Evolutionary conservation across 2,113 vertebrate species (phyloP).

Genomic region (Menidia beryllina): DNA sequence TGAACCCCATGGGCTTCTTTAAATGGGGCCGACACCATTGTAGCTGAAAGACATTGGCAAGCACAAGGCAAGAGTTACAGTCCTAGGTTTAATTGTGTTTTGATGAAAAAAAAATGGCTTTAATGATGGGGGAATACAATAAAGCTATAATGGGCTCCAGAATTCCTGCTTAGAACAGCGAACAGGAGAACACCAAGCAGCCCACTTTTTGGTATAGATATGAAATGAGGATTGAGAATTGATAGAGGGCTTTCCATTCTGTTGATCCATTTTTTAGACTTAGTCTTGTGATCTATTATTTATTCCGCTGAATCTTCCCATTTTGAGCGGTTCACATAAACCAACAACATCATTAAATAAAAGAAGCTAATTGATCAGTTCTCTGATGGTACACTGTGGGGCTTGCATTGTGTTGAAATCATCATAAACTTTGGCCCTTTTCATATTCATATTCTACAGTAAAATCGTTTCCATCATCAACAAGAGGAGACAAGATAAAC

Average conservation of each 20-base stretch:
- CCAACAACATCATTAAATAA: constrained; percentile 69
- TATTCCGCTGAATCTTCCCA: constrained; percentile 71
- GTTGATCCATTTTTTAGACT: constrained; percentile 51
- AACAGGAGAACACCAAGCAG: constrained; percentile 53
- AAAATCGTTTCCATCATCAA: background rate
- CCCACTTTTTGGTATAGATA: constrained; percentile 43
- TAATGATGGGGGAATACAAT: constrained; percentile 66
- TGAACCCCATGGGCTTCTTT: constrained; percentile 32
- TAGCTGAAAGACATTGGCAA: constrained; percentile 57
- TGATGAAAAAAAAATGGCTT: constrained; percentile 42
- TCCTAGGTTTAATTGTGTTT: constrained; percentile 73
- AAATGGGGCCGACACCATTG: constrained; percentile 54
- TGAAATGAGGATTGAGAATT: constrained; percentile 50
- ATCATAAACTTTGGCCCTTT: constrained; percentile 11
- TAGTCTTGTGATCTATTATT: constrained; percentile 79
- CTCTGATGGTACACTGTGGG: constrained; percentile 22
- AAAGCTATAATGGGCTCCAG: constrained; percentile 58
- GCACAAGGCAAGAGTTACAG: constrained; percentile 56
- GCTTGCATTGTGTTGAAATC: constrained; percentile 19
- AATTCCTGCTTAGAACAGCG: constrained; percentile 49
- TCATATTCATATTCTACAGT: constrained; percentile 1
- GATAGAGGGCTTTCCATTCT: constrained; percentile 50
- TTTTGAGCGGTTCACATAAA: constrained; percentile 65
- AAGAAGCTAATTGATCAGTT: constrained; percentile 63
- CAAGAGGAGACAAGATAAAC: constrained; percentile 8